Conservation (phyloP, 2,888 invertebrate species). For the Nebria brevicollis region DNA sequence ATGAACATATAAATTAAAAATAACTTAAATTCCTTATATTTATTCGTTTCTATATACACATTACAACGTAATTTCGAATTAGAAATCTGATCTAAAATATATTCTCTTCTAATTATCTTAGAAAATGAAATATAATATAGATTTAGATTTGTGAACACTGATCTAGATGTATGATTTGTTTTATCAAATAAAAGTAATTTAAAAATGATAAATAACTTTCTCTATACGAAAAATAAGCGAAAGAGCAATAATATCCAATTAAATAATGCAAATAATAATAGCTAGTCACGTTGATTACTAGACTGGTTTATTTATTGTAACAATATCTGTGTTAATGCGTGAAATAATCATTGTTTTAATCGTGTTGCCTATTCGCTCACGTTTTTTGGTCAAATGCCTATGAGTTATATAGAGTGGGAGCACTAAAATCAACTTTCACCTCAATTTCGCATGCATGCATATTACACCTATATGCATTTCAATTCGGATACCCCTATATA, state of each 20-base stretch:
- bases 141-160: no score
- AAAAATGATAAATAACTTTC: not conserved
- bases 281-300: not conserved
- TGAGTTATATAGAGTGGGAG: constrained; percentile 35
- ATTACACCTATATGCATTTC: not conserved
- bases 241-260: not conserved
- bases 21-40: no score
- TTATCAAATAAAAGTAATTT: no score
- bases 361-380: constrained; percentile 11
- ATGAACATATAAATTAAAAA: no score
- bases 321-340: constrained; percentile 21
- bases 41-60: no score
- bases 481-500: constrained; percentile 24
- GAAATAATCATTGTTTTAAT: constrained; percentile 26
- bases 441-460: not conserved
- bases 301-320: not conserved
- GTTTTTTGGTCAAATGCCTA: constrained; percentile 22
- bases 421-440: constrained; percentile 18
- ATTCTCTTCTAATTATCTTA: no score
- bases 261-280: not conserved
- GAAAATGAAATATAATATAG: no score
- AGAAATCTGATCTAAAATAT: no score
- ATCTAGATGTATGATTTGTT: no score
- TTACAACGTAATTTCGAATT: no score
- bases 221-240: not conserved